Base-by-base conservation (phyloP, 2,888 invertebrate species). In the Neoascia interrupta region DNA sequence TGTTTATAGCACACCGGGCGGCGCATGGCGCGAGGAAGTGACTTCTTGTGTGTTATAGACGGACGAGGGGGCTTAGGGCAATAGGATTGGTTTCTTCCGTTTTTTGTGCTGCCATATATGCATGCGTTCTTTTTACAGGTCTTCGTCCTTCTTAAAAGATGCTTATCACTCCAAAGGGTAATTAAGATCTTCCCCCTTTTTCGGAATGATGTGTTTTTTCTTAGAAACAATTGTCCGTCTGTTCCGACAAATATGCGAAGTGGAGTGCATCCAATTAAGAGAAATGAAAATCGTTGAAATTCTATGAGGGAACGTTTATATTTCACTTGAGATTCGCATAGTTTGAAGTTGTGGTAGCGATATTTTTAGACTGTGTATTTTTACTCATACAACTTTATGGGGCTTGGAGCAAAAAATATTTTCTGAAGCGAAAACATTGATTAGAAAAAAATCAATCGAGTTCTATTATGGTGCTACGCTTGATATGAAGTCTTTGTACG, bases 1-100 rank as follows among this genome's bases (percentile, higher is more conserved):
- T 43, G 49, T 49, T 74, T 61, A 49, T 58, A 34, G 23, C 19
- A 36, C 68, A 18, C 13, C 37, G 39, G 63, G 72, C n/a, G n/a
- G n/a, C n/a, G n/a, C n/a, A n/a, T n/a, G n/a, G n/a, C n/a, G 31
- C 8, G 8, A 31, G 31, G 72, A 72, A 63, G 72, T 63, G 63
- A 63, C 72, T 72, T 72, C 72, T 63, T 63, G 15, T 39, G 21
- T 31, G 5, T 18, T 16, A 23, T 21, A 43, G 10, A 10, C 15
- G 21, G 18, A 45, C 18, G 18, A 19, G 37, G 5, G n/a, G 36
- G 43, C 8, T 13, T 1, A 8, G 37, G 19, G 49, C 8, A 26
- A 49, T 49, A 15, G 11, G 10, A n/a, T 5, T 21, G 6, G n/a
- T 39, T 8, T 11, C 15, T 45, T 21, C 34, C 45, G 21, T 43